Evolutionary conservation across 2,888 invertebrate genomes (phyloP).

Genomic region (Oxytorus armatus): DNA sequence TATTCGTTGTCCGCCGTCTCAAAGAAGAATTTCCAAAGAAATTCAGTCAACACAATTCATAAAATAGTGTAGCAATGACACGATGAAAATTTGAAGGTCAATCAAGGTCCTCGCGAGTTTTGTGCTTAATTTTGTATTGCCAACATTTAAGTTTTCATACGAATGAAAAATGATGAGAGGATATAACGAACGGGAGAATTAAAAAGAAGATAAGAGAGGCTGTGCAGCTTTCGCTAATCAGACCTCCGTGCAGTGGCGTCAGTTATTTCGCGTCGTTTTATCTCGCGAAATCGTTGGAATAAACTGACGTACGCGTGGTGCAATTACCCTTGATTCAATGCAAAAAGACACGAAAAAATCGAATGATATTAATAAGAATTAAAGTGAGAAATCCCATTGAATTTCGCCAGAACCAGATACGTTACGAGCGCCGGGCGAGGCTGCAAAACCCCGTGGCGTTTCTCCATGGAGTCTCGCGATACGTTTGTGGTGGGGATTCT

Average conservation of each 20-base stretch:
- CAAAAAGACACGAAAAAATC: conserved; percentile 12
- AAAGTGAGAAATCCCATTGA: conserved; percentile 57
- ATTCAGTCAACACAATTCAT: not conserved
- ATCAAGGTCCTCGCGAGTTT: not conserved
- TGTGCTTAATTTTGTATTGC: not conserved
- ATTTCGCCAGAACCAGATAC: conserved; percentile 48
- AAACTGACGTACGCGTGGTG: conserved; percentile 23
- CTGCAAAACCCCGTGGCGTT: conserved; percentile 62
- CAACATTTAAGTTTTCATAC: not conserved
- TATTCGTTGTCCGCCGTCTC: no score
- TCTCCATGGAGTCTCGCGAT: conserved; percentile 50
- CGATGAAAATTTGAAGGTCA: conserved; percentile 4
- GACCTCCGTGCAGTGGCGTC: conserved; percentile 13
- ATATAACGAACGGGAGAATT: conserved; percentile 11
- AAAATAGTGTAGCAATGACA: not conserved
- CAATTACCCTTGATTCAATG: conserved; percentile 61
- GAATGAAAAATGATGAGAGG: not conserved
- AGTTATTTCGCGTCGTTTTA: conserved; percentile 31
- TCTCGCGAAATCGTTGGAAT: conserved; percentile 18
- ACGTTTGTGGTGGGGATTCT: conserved; percentile 75
- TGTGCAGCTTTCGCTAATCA: conserved; percentile 37
- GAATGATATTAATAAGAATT: conserved; percentile 21
- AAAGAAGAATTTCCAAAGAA: no score
- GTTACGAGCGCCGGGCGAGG: conserved; percentile 63
- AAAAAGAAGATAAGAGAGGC: not conserved